Conservation (phyloP, 1,140 invertebrate species). For the Achatina immaculata region DNA sequence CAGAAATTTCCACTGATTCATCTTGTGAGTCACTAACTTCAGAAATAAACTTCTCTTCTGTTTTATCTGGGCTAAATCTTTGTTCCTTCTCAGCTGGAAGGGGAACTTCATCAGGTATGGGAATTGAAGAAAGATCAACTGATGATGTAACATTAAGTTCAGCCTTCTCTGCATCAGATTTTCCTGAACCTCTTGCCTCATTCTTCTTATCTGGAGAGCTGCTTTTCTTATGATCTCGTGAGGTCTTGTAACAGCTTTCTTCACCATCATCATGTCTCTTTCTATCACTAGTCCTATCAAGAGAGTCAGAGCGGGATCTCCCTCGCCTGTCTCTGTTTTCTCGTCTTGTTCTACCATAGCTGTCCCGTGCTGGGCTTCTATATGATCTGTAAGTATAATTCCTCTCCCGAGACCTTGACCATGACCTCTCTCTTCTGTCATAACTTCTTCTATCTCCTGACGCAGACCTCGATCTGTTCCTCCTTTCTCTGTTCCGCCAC, state of each 20-base stretch:
- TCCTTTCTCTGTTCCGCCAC: neutral
- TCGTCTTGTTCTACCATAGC: constrained; percentile 2
- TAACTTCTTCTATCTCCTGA: neutral
- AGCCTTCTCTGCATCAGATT: neutral
- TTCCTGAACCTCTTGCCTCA: neutral
- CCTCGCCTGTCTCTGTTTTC: neutral
- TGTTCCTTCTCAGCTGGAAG: neutral
- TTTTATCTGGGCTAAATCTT: neutral
- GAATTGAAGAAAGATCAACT: constrained; percentile 11
- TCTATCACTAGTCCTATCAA: neutral
- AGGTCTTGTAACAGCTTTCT: neutral
- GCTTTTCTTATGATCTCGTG: neutral
- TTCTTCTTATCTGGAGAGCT: neutral
- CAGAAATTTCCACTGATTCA: constrained; percentile 25
- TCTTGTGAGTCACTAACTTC: neutral
- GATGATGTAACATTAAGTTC: too few relatives aligned
- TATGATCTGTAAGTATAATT: constrained; percentile 2
- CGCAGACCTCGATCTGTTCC: constrained; percentile 21
- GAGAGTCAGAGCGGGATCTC: constrained; percentile 8
- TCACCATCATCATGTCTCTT: neutral
- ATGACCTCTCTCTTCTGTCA: constrained; percentile 15
- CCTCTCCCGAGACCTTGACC: constrained; percentile 15
- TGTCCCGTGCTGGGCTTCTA: neutral
- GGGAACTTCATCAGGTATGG: constrained; percentile 24
- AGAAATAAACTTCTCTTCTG: neutral